These are phyloP conservation scores for Otocyon megalotis DNA, from an alignment of 2,113 vertebrate species.

Conservation along the genomic window DNA sequence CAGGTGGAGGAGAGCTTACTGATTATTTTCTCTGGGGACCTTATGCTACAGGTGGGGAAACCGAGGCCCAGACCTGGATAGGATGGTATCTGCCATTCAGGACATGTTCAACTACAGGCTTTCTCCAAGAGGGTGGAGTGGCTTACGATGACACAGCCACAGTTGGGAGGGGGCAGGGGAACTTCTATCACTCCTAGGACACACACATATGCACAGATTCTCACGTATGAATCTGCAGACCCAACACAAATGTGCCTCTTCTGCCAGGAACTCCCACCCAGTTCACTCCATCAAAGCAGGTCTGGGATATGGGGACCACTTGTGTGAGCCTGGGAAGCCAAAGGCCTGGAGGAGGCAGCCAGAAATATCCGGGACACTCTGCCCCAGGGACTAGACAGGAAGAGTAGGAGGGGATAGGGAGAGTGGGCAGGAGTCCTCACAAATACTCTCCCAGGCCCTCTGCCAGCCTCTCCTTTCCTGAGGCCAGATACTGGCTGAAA, in stretches of 20 bases:
- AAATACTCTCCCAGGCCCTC: slow-evolving; percentile 43
- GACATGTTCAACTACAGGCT: not conserved
- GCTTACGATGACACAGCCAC: not conserved
- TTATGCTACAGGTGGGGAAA: not conserved
- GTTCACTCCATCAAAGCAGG: not conserved
- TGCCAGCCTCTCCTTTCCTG: slow-evolving; percentile 43
- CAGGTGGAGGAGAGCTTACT: not conserved
- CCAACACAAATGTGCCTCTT: not conserved
- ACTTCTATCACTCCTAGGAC: not conserved
- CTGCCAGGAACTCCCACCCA: not conserved
- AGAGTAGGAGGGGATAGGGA: slow-evolving; percentile 59
- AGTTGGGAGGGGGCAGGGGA: not conserved
- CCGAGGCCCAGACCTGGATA: not conserved
- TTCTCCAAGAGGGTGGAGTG: not conserved
- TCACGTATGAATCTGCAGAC: not conserved
- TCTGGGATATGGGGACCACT: not conserved
- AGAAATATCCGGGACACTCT: slow-evolving; percentile 74
- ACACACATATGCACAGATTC: not conserved
- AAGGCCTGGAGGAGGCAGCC: slow-evolving; percentile 59
- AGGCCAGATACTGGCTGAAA: not conserved
- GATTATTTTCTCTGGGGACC: not conserved
- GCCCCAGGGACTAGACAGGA: slow-evolving; percentile 78
- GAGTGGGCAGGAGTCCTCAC: not conserved
- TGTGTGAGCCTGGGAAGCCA: slow-evolving; percentile 72
- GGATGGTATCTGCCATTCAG: not conserved